A percentile compares a stretch with the other conserved stretches of the same genome.
These are phyloP conservation scores for Aspiorhynchus laticeps DNA, from an alignment of 2,113 vertebrate species.

Conservation along the genomic window DNA sequence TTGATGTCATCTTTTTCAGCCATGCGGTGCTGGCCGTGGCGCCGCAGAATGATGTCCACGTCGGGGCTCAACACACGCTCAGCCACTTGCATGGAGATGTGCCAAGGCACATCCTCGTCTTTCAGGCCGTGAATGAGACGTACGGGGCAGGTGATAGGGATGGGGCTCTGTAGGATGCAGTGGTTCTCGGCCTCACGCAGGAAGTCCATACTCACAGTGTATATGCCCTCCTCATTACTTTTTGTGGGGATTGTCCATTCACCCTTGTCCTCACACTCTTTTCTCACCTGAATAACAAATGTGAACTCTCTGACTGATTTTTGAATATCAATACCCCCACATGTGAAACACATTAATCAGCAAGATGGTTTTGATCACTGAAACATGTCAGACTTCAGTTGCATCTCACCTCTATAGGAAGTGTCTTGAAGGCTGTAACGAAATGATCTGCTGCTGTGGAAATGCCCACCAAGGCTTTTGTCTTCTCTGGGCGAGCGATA, in stretches of 20 bases:
- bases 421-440: conserved; percentile 83
- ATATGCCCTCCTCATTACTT: conserved; percentile 78
- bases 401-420: conserved; percentile 83
- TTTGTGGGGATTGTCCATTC: conserved; percentile 83
- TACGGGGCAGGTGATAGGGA: conserved; percentile 87
- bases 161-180: conserved; percentile 88
- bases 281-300: conserved; percentile 74
- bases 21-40: conserved; percentile 87
- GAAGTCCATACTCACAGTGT: conserved; percentile 81
- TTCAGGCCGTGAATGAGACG: conserved; percentile 90
- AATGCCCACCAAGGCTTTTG: conserved; percentile 87
- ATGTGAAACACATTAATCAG: not conserved
- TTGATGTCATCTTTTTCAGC: conserved; percentile 90
- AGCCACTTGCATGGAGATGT: conserved; percentile 89
- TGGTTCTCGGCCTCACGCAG: conserved; percentile 90
- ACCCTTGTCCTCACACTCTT: conserved; percentile 87
- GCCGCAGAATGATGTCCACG: conserved; percentile 90
- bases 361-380: no score
- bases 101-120: conserved; percentile 88
- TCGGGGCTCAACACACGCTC: conserved; percentile 84
- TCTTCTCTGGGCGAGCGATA: conserved; percentile 87
- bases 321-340: not conserved
- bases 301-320: not conserved
- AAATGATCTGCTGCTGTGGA: conserved; percentile 85
- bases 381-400: not conserved